Base-by-base conservation (phyloP, 2,797 vertebrate species). In the Sebastes ruberrimus region DNA sequence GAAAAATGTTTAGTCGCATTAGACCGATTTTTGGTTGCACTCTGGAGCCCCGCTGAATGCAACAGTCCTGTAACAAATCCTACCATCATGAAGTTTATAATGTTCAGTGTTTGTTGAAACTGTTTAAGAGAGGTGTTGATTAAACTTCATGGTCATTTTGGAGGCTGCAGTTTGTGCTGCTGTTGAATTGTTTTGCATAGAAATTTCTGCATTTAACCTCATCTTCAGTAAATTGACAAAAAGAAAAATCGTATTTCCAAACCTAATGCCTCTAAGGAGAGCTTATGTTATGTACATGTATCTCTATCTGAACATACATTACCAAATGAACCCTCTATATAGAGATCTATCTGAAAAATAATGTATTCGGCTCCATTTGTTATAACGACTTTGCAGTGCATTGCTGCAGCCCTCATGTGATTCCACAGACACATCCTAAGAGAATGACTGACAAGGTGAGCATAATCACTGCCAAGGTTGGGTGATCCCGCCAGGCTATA, bases 371-470 rank as follows among this genome's bases (percentile, higher is more conserved):
- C 60, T 30, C 10, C 9, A 18, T 49, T 32, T 14, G 1, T 25
- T 55, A 14, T 64, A 32, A 60, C 30, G 33, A 64, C 52, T 61
- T 38, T 65, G 71, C 66, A 27, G n/a, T 53, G 8, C 13, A 27
- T 60, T 46, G 25, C 78, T 72, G 18, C n/a, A 62, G 23, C 32
- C 72, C 55, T 56, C 28, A 46, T 56, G 53, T 77, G 57, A 73
- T 18, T 71, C 35, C 65, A 56, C 33, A 53, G 30, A 77, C 68
- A 57, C 63, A 66, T 73, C 70, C 64, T 61, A 27, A 62, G 35
- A 69, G 57, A 78, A 69, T 82, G 88, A 90, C 77, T 85, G 84
- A 88, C 82, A 86, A 71, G 73, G 76, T 86, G 78, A 84, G 67
- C 30, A 53, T 81, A 84, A 83, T 87, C 84, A 76, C 27, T 63